These are phyloP conservation scores for Cheumatopsyche charites DNA, from an alignment of 1,140 invertebrate species.

Conservation along the genomic window DNA sequence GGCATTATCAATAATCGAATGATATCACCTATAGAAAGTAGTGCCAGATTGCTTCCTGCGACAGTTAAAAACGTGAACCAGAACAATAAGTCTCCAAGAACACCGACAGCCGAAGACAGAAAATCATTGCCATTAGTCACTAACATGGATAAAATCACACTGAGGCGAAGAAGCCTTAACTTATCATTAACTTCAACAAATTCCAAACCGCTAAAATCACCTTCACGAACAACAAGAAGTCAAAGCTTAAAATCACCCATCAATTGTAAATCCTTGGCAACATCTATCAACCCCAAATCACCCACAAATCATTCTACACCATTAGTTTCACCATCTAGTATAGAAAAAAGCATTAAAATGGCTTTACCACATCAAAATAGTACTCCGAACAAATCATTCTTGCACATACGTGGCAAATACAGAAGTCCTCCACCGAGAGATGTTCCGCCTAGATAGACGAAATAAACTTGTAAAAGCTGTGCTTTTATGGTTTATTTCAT, in stretches of 20 bases:
- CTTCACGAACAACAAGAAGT: conserved; percentile 20
- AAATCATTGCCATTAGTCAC: conserved; percentile 53
- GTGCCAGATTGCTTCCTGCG: conserved; percentile 36
- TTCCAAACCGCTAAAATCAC: conserved; percentile 40
- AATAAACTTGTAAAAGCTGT: not conserved
- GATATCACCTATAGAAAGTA: conserved; percentile 46
- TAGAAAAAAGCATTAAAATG: conserved; percentile 57
- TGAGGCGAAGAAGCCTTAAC: conserved; percentile 44
- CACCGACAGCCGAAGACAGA: conserved; percentile 52
- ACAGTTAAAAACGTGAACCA: conserved; percentile 48
- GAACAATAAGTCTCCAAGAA: conserved; percentile 51
- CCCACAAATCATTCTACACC: conserved; percentile 18
- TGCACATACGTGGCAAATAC: conserved; percentile 77
- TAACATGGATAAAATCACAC: not conserved
- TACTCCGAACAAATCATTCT: conserved; percentile 63
- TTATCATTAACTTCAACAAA: conserved; percentile 36
- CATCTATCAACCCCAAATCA: not conserved
- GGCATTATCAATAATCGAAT: conserved; percentile 45
- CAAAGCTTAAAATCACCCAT: conserved; percentile 37
- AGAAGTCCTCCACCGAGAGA: conserved; percentile 67
- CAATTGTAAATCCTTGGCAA: conserved; percentile 16
- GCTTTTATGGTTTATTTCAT: not conserved
- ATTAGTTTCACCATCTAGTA: conserved; percentile 55
- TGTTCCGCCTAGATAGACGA: conserved; percentile 57
- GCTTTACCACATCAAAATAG: conserved; percentile 55